Conservation (phyloP, 2,888 invertebrate species). For the Toxonevra muliebris region DNA sequence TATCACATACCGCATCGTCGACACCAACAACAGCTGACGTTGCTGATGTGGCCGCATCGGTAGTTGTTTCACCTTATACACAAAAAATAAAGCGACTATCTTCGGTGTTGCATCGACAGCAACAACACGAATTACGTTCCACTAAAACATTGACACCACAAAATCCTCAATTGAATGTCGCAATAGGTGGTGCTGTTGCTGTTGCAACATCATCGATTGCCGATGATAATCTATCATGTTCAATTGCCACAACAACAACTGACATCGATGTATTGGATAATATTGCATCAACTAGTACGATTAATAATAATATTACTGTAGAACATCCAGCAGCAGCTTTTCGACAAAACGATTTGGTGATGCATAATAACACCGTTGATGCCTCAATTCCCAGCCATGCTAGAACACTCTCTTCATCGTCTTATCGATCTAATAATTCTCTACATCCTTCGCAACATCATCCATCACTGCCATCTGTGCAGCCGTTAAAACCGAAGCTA, state of each 20-base stretch:
- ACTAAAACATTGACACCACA: slow-evolving; percentile 31
- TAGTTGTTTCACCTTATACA: neutral
- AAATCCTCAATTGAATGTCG: slow-evolving; percentile 6
- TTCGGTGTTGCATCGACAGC: slow-evolving; percentile 28
- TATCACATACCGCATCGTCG: slow-evolving; percentile 53
- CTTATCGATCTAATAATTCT: slow-evolving; percentile 54
- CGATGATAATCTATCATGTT: slow-evolving; percentile 52
- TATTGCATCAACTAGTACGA: slow-evolving; percentile 35
- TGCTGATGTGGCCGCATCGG: slow-evolving; percentile 47
- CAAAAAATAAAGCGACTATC: slow-evolving; percentile 43
- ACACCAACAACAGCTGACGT: slow-evolving; percentile 62
- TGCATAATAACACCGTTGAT: slow-evolving; percentile 21
- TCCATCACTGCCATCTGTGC: slow-evolving; percentile 30
- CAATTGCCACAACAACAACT: slow-evolving; percentile 60
- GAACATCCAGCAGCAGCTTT: slow-evolving; percentile 16
- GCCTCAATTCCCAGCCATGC: slow-evolving; percentile 43
- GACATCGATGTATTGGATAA: slow-evolving; percentile 53
- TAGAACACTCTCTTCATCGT: slow-evolving; percentile 53
- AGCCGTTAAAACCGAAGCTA: slow-evolving; percentile 50
- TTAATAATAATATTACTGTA: slow-evolving; percentile 8
- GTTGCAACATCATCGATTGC: slow-evolving; percentile 31
- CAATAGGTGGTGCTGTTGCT: too few species aligned
- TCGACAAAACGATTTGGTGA: slow-evolving; percentile 22
- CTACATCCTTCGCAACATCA: slow-evolving; percentile 37
- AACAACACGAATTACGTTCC: slow-evolving; percentile 27